Conservation (phyloP, 2,888 invertebrate species). For the Drepanosiphum platanoidis region DNA sequence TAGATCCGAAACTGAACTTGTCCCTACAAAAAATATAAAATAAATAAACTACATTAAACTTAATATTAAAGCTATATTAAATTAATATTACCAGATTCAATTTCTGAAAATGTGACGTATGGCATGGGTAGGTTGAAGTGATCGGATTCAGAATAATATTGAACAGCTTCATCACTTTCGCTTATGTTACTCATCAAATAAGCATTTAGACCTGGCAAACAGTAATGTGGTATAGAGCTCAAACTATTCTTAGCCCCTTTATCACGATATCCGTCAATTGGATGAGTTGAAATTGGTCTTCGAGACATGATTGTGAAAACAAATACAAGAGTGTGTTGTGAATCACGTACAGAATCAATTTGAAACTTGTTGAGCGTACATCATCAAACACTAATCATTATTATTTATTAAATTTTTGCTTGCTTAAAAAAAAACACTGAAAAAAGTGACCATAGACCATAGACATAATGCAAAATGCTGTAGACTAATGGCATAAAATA, state of each 20-base stretch:
- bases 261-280: not conserved
- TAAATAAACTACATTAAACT: not conserved
- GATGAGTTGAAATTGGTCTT: slow-evolving; percentile 14
- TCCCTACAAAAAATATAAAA: not conserved
- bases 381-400: no score
- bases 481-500: no score
- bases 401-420: no score
- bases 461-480: no score
- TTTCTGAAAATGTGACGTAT: slow-evolving; percentile 6
- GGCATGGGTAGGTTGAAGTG: slow-evolving; percentile 44
- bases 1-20: slow-evolving; percentile 43
- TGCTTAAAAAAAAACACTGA: no score
- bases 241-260: slow-evolving; percentile 13
- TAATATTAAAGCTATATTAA: not conserved
- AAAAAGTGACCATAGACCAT: no score
- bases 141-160: slow-evolving; percentile 39
- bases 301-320: slow-evolving; percentile 4
- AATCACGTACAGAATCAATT: no score
- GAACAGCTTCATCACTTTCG: slow-evolving; percentile 29
- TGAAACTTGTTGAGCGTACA: no score
- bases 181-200: not conserved
- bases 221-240: slow-evolving; percentile 19
- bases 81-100: slow-evolving; percentile 19
- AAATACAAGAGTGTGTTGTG: no score
- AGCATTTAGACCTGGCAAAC: slow-evolving; percentile 33